Evolutionary conservation across 92 coral and sea anemone species (phyloP), one percentile per base, ranked within the genome.

Genomic region (Parazoanthus darwini): DNA sequence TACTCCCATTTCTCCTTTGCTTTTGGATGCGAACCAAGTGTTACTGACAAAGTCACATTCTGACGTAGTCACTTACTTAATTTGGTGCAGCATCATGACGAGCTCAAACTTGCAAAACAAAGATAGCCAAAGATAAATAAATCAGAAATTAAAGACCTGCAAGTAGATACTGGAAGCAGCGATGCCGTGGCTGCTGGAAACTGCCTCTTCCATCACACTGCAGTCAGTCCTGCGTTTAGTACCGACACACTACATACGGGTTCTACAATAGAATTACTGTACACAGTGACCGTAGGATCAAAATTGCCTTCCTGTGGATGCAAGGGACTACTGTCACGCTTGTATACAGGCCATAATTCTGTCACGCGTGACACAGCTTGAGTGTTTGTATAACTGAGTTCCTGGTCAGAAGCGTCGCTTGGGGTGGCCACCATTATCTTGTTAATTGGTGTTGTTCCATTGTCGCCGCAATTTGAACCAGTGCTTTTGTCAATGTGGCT

Each of bases 351-450:
- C 87, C 79, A 71, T 18, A 84, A 26, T 2, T 56, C 63, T 51
- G 87, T 48, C 79, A 84, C 87, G 79, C 79, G 87, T 70, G 87
- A 48, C 46, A 70, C 79, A 71, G 43, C 79, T 39, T 70, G 44
- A 33, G 42, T 35, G 18, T 84, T 33, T 29, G 66, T 79, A 51
- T 43, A 46, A 36, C 43, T 26, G 7, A 51, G 63, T 83, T 66
- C 16, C 33, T 59, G 74, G 44, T 37, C 18, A 20, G 86, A 59
- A 15, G n/a, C 75, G n/a, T 23, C 86, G 7, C 23, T 48, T 37
- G 48, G 76, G 59, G 13, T 44, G 68, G 23, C 36, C 23, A 4
- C 16, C 37, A 8, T 43, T 72, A 54, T 25, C 18, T 7, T 18
- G 75, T 33, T 44, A 8, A 38, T 51, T 44, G 58, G 78, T 13